A percentile compares a stretch with the other conserved stretches of the same genome.
Evolutionary conservation across 2,113 vertebrate genomes (phyloP).

Genomic region (Pelvicachromis taeniatus): DNA sequence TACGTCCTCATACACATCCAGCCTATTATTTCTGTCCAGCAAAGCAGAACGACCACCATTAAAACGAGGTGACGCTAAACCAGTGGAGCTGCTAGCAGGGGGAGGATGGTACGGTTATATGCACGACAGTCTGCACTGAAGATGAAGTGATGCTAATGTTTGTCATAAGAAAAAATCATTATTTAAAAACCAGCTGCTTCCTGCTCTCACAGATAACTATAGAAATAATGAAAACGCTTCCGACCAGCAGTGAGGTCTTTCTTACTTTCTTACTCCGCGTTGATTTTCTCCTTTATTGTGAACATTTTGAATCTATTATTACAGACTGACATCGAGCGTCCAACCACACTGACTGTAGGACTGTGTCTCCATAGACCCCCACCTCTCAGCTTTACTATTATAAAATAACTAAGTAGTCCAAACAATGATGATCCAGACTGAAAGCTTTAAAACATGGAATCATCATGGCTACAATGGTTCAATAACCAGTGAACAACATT

Average conservation of each 20-base stretch:
- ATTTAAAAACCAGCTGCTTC: neutral
- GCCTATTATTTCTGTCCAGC: neutral
- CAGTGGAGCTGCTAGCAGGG: neutral
- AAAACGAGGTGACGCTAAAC: neutral
- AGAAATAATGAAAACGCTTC: neutral
- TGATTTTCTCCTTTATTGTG: neutral
- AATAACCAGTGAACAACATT: rapidly evolving
- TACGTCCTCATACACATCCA: neutral
- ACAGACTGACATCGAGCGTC: neutral
- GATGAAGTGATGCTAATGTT: neutral
- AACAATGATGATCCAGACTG: neutral
- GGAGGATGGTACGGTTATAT: neutral
- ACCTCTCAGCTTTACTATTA: neutral
- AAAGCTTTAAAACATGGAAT: neutral
- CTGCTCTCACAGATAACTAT: neutral
- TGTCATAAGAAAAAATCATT: neutral
- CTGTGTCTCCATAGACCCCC: neutral
- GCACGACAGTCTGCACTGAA: neutral
- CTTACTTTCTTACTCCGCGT: rapidly evolving
- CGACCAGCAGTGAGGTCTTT: neutral
- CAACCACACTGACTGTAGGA: neutral
- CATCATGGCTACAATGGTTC: neutral
- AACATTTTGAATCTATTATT: neutral
- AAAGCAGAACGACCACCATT: neutral
- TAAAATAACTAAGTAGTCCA: neutral